Evolutionary conservation across 2,888 invertebrate genomes (phyloP).

Genomic region (Eudemis profundana): DNA sequence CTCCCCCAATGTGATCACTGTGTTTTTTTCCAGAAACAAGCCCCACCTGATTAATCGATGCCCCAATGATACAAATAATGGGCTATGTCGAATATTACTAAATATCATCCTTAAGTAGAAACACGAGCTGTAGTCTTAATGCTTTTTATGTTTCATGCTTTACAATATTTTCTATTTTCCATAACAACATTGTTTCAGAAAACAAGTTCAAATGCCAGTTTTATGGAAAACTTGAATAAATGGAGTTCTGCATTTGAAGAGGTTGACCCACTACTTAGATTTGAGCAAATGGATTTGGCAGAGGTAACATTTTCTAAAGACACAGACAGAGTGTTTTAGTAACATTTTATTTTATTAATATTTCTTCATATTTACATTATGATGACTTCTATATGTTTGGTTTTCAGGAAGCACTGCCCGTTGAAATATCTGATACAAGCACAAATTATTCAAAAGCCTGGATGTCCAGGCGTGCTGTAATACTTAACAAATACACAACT

Average conservation of each 20-base stretch:
- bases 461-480: slow-evolving; percentile 89
- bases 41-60: too few species aligned
- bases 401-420: slow-evolving; percentile 39
- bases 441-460: slow-evolving; percentile 89
- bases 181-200: slow-evolving; percentile 64
- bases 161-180: too few species aligned
- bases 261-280: slow-evolving; percentile 74
- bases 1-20: too few species aligned
- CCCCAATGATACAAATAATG: too few species aligned
- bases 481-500: slow-evolving; percentile 96
- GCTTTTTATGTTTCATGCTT: too few species aligned
- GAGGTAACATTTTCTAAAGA: slow-evolving; percentile 58
- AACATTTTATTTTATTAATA: slow-evolving; percentile 26
- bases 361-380: too few species aligned
- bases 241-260: slow-evolving; percentile 79
- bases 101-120: too few species aligned
- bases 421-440: slow-evolving; percentile 53
- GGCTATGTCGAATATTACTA: too few species aligned
- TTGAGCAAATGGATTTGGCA: slow-evolving; percentile 73
- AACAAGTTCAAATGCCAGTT: slow-evolving; percentile 62
- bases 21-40: too few species aligned
- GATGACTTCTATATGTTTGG: background rate
- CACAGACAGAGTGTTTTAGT: background rate
- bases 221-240: slow-evolving; percentile 73
- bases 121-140: too few species aligned